Evolutionary conservation across 2,113 vertebrate species (phyloP).

Genomic region (Pygathrix nemaeus): DNA sequence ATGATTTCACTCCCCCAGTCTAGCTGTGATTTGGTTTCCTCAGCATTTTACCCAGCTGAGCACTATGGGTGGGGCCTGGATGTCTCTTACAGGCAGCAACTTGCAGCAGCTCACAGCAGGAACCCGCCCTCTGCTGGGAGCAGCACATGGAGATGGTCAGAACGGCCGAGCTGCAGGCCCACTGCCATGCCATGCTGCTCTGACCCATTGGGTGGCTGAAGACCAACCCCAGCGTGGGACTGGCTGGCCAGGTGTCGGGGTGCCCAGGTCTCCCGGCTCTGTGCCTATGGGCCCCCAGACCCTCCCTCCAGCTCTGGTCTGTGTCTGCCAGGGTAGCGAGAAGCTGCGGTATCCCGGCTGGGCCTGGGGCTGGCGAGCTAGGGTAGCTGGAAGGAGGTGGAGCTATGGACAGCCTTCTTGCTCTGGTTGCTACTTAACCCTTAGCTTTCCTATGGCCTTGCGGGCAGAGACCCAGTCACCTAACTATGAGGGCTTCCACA

Average conservation of each 20-base stretch:
- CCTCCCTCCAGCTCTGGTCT: not conserved
- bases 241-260: not conserved
- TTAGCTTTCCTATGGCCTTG: not conserved
- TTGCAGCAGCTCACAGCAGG: not conserved
- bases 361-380: not conserved
- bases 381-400: not conserved
- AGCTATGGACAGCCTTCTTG: not conserved
- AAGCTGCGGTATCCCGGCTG: not conserved
- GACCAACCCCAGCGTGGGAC: not conserved
- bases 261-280: not conserved
- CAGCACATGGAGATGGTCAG: not conserved
- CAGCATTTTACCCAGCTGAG: not conserved
- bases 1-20: not conserved
- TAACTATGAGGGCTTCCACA: not conserved
- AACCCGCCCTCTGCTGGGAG: not conserved
- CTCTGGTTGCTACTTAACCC: not conserved
- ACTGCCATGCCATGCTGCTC: not conserved
- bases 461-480: not conserved
- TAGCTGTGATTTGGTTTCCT: not conserved
- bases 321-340: not conserved
- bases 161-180: too few relatives aligned
- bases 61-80: not conserved
- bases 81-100: not conserved
- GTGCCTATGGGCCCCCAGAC: not conserved
- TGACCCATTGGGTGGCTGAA: not conserved